Base-by-base conservation (phyloP, 2,797 vertebrate genomes). In the Toxotes lorentzi region DNA sequence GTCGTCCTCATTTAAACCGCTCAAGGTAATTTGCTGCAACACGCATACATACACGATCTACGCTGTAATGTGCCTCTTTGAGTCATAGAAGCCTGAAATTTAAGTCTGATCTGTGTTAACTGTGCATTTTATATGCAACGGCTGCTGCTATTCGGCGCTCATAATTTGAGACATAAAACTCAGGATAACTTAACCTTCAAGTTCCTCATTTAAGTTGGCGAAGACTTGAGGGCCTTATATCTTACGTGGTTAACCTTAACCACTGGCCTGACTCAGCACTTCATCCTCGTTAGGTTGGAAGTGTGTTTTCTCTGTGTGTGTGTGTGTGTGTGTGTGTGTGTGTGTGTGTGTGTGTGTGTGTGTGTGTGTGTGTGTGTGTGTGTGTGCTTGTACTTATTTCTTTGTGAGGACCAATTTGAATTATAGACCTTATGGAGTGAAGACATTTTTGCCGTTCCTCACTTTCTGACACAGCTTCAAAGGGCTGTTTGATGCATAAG, bases 161-260 rank as follows among this genome's bases (percentile, higher is more conserved):
- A 40, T 83, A 54, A 84, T 81, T 62, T 64, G 68, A 73, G 70
- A 82, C 62, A 84, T 70, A 80, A 84, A 90, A 78, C 69, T 53
- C 66, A 5, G 69, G 84, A 82, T 78, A 77, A 81, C 54, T 66
- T 85, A 57, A 89, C 83, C 85, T 84, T 88, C 54, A 74, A 74
- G 79, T n/a, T 61, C 38, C 66, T 71, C 58, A 41, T 74, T 79
- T 63, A 38, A 76, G 45, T 69, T 69, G 56, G 45, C 63, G 19
- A 47, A 63, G 41, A 75, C 62, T 35, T 51, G 66, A 73, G 54
- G 50, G 17, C 0, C n/a, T 67, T 76, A 67, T 72, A 43, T 80
- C 48, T 54, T 13, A 53, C 71, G 56, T 45, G 47, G 67, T 83
- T 82, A 76, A 77, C 67, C 62, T 71, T 40, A 48, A 74, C 58